Percentiles rank a stretch among this genome's conserved stretches.
phyloP scores from a whole-genome alignment of 2,888 invertebrate genomes.

The Eristalis arbustorum region DNA sequence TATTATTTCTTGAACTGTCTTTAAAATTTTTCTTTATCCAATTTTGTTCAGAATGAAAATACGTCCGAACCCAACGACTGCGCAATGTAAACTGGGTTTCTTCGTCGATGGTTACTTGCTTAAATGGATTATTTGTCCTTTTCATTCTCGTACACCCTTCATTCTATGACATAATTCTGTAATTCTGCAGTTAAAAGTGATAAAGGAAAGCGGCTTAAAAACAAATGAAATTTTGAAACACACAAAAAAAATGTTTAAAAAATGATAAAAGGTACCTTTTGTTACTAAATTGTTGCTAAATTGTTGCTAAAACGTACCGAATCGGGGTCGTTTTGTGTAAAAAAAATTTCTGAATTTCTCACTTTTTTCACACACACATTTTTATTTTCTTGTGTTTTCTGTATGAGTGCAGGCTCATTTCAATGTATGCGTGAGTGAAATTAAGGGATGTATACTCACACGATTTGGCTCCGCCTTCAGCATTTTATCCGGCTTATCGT shows the following conservation, averaged over 20 bases:
- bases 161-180: too few species aligned
- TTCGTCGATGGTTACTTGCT: constrained; percentile 39
- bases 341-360: constrained; percentile 46
- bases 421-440: constrained; percentile 16
- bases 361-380: not conserved
- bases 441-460: constrained; percentile 9
- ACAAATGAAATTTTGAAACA: too few species aligned
- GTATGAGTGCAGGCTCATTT: not conserved
- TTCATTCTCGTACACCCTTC: too few species aligned
- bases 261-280: too few species aligned
- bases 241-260: too few species aligned
- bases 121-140: too few species aligned
- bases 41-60: not conserved
- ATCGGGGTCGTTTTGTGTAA: too few species aligned
- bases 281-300: too few species aligned
- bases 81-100: constrained; percentile 72
- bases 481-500: constrained; percentile 42
- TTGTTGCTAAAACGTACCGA: too few species aligned
- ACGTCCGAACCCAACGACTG: constrained; percentile 71
- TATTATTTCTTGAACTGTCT: constrained; percentile 17
- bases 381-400: not conserved
- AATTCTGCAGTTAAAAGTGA: too few species aligned
- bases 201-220: too few species aligned
- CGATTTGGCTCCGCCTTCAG: constrained; percentile 50
- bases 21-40: constrained; percentile 1